Conservation (phyloP, 2,113 vertebrate species). For the Caracal caracal region DNA sequence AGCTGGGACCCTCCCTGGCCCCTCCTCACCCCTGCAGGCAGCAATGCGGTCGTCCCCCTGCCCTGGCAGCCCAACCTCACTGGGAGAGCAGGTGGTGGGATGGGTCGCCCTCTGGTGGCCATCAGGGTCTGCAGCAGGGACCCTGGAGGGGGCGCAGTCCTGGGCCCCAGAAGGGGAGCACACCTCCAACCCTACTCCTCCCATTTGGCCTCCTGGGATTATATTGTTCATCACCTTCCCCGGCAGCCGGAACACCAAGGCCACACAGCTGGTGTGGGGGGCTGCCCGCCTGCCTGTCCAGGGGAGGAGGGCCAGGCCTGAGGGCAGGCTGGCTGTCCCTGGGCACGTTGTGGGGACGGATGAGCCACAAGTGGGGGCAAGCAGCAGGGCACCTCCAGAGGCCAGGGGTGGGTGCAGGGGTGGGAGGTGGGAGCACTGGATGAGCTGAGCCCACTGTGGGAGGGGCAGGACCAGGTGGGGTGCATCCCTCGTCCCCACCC, state of each 20-base stretch:
- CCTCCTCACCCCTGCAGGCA: neutral
- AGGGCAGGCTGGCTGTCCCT: neutral
- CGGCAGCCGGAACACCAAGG: neutral
- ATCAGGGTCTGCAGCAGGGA: neutral
- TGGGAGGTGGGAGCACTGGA: too few species aligned
- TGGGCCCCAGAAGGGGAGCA: neutral
- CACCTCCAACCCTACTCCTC: neutral
- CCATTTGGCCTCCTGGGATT: neutral
- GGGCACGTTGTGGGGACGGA: neutral
- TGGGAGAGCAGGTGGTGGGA: neutral
- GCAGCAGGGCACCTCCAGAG: neutral
- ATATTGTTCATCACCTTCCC: neutral
- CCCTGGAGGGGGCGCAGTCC: neutral
- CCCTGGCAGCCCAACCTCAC: accelerated
- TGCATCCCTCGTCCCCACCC: neutral
- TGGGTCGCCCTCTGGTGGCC: slow-evolving; percentile 41
- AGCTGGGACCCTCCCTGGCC: neutral
- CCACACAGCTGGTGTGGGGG: too few species aligned
- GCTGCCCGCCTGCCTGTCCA: neutral
- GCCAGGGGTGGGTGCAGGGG: neutral
- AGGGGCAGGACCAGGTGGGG: neutral
- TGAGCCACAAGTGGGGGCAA: neutral
- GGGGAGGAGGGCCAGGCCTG: neutral
- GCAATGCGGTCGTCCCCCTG: accelerated
- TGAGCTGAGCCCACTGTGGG: neutral